phyloP scores from a whole-genome alignment of 2,113 vertebrate species.

The Rhabdornis inornatus region DNA sequence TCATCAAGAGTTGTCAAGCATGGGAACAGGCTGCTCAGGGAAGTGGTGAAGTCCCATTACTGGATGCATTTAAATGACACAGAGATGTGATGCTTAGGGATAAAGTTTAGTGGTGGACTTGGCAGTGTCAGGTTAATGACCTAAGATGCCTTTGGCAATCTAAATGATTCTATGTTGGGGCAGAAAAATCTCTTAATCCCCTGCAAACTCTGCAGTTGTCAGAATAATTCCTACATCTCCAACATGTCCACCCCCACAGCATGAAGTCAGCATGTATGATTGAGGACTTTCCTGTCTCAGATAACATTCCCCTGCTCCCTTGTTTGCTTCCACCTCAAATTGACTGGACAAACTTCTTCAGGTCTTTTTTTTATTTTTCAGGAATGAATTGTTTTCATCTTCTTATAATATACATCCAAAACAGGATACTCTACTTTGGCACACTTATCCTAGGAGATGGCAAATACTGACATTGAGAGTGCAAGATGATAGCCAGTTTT shows the following conservation, averaged over 20 bases:
- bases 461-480: neutral
- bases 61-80: neutral
- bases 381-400: neutral
- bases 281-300: neutral
- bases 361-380: neutral
- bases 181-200: neutral
- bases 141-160: neutral
- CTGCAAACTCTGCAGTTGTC: neutral
- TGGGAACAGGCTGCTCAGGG: neutral
- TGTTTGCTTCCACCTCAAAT: neutral
- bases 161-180: neutral
- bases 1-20: neutral
- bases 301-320: neutral
- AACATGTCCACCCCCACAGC: neutral
- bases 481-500: neutral
- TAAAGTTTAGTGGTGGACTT: neutral
- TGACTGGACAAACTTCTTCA: neutral
- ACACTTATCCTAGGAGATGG: neutral
- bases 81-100: neutral
- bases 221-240: neutral
- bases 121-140: neutral
- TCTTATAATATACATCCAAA: neutral
- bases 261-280: rapidly evolving
- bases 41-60: neutral
- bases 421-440: neutral